Percentiles rank a stretch among this genome's conserved stretches.
phyloP scores from a whole-genome alignment of 2,113 vertebrate genomes.

The Anthoscopus minutus region DNA sequence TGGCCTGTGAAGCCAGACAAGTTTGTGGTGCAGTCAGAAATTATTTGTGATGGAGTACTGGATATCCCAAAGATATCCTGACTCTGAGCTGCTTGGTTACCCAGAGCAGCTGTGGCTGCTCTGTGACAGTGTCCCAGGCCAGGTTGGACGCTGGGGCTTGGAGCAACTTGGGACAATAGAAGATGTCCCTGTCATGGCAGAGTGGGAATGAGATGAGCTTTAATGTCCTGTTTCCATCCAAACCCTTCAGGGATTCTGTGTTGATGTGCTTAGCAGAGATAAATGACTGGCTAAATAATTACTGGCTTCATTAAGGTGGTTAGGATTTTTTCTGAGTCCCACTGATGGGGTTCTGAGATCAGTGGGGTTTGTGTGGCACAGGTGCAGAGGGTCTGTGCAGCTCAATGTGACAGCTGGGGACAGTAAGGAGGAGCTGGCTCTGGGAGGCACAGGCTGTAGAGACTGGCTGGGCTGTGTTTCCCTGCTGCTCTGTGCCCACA shows the following conservation, averaged over 20 bases:
- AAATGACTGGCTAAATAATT: not conserved
- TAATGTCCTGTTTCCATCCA: not conserved
- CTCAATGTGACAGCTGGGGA: accelerated
- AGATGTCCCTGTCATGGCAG: not conserved
- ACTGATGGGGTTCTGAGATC: accelerated
- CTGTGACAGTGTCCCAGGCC: not conserved
- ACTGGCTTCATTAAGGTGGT: accelerated
- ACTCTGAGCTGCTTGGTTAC: not conserved
- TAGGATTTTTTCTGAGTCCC: not conserved
- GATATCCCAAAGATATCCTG: not conserved
- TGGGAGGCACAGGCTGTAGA: not conserved
- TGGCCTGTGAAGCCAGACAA: not conserved
- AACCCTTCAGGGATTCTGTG: not conserved
- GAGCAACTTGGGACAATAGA: accelerated
- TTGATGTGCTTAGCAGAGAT: not conserved
- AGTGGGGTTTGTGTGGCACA: not conserved
- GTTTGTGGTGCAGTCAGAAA: not conserved
- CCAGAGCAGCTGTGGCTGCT: not conserved
- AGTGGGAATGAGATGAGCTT: not conserved
- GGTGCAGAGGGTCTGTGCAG: not conserved
- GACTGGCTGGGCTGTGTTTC: not conserved
- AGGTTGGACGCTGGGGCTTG: not conserved
- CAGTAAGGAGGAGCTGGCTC: not conserved
- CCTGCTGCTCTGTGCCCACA: not conserved
- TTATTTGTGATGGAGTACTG: not conserved